Base-by-base conservation (phyloP, 30 jellyfish, hydroid and myxozoan genomes). In the Aurelia coerulea region DNA sequence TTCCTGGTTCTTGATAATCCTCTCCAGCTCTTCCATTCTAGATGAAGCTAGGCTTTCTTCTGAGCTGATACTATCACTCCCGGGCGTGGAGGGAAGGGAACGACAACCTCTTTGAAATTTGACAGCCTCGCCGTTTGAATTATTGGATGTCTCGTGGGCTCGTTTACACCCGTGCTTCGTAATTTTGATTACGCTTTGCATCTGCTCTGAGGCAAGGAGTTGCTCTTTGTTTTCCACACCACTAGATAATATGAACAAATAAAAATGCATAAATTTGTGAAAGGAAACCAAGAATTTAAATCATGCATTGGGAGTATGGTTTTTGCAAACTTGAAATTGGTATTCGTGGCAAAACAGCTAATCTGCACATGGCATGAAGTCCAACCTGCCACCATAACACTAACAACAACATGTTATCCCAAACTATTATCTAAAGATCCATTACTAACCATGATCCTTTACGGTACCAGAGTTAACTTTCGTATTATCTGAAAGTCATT, bases 151-250 rank as follows among this genome's bases (percentile, higher is more conserved):
- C 17, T 62, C 82, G 78, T 13, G 78, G 42, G 60, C 62, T 31
- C 90, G 66, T 49, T 58, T 60, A 8, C 71, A 77, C 12, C 83
- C 65, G 53, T 33, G 68, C 37, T 76, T 68, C 6, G 93, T 12
- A 14, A 65, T 54, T 11, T 66, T 72, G 64, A 60, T 68, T 9
- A 85, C 90, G 12, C 90, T 65, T 65, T 68, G 88, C 70, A 83
- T 63, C 81, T 94, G 98, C 69, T 94, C 96, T 11, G 85, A 78
- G 10, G 97, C 69, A 3, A 94, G 86, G 16, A 94, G 29, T 35
- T 89, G 94, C 46, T 81, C 96, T 67, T 79, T 78, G 19, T 81
- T 85, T 73, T 94, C 98, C 16, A 93, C 84, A 34, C 96, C 98
- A 68, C 98, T 93, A 66, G 54, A 81, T 80, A 56, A 78, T 8